Evolutionary conservation across 2,113 vertebrate genomes (phyloP), one percentile per base, ranked within the genome.

Genomic region (Oryzias melastigma): DNA sequence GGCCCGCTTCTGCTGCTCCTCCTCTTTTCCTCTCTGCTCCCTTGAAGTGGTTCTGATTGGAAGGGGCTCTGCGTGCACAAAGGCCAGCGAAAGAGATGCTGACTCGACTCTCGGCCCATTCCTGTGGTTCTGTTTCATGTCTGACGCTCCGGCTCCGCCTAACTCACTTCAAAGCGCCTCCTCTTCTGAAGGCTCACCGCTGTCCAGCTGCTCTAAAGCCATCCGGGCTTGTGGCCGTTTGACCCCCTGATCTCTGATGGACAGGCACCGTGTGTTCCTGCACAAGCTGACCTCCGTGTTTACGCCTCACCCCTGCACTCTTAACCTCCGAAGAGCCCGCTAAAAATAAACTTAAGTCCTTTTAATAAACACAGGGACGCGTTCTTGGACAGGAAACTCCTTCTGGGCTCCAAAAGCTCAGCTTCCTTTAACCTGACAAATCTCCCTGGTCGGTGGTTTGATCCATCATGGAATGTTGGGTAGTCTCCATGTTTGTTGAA

Each of bases 1-100:
- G 64, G 52, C 68, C 71, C 52, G 47, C 56, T 44, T 48, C 27
- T 13, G 45, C 79, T 68, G 22, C 82, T 66, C 62, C 43, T 75
- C 62, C 79, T 77, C 69, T 61, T 65, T 61, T 65, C 63, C 64
- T 68, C 71, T 67, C 47, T 29, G 63, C 58, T 50, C 43, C 75
- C 91, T 64, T 91, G 89, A 93, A 91, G 90, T 92, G 91, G 90
- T 92, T 84, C 78, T 29, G 81, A 85, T 87, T 80, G 57, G 81
- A 22, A 87, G 75, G 40, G 35, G 82, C 5, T 80, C 79, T 63
- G 73, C 74, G 50, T 85, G 86, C 72, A 74, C 81, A 77, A 17
- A 55, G 72, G 81, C 77, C 75, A 56, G 73, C 35, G 35, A 53
- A 52, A 65, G 66, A 81, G 80, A 78, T 81, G 90, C 86, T 88